Conservation (phyloP, 1,140 invertebrate genomes). For the Drosophila melanogaster region DNA sequence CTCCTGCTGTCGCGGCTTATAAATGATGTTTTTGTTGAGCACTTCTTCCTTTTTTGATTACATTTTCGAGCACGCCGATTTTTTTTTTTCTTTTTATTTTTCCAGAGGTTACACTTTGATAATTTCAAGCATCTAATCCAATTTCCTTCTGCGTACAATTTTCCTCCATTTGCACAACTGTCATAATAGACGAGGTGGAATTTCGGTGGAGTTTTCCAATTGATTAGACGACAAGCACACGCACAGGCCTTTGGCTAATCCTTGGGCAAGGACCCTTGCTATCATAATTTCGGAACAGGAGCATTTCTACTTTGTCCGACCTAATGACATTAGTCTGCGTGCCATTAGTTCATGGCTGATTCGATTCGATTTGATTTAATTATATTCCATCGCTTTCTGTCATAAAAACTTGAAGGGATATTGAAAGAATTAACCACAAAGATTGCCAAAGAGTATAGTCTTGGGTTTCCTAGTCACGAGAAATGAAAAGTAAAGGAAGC, state of each 20-base stretch:
- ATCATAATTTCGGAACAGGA: constrained; percentile 66
- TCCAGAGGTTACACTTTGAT: constrained; percentile 68
- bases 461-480: too few species aligned
- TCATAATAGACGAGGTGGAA: constrained; percentile 56
- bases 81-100: constrained; percentile 40
- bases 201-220: constrained; percentile 47
- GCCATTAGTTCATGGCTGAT: constrained; percentile 73
- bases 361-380: constrained; percentile 63
- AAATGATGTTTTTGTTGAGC: constrained; percentile 67
- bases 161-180: constrained; percentile 64
- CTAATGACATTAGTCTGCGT: constrained; percentile 64
- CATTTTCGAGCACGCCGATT: constrained; percentile 35
- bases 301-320: constrained; percentile 56
- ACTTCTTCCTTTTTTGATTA: constrained; percentile 57
- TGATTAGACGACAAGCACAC: constrained; percentile 58
- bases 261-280: constrained; percentile 22
- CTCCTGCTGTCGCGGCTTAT: constrained; percentile 75
- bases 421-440: constrained; percentile 1
- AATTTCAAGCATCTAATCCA: constrained; percentile 51
- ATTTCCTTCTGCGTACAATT: constrained; percentile 48
- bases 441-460: background rate
- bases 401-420: constrained; percentile 1
- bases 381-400: constrained; percentile 6
- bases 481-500: too few species aligned
- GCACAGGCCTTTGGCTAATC: constrained; percentile 47